phyloP scores from a whole-genome alignment of 1,140 invertebrate species.

The Diabrotica undecimpunctata region DNA sequence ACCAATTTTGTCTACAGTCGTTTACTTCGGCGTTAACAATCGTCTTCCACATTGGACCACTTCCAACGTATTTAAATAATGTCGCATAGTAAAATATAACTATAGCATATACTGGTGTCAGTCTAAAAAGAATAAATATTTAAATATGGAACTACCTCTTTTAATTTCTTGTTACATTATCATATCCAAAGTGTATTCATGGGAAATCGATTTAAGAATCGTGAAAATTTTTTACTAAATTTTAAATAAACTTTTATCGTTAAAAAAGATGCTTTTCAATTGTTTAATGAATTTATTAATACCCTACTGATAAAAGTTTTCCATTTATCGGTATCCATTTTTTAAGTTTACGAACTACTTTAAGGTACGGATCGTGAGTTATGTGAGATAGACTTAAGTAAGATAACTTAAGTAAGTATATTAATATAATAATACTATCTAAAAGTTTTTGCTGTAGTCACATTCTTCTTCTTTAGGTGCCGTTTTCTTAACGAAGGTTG shows the following conservation, averaged over 20 bases:
- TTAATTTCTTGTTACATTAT: background rate
- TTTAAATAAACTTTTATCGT: background rate
- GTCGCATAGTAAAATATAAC: conserved; percentile 40
- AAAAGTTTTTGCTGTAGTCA: no score
- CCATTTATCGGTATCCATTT: no score
- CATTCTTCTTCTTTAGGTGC: no score
- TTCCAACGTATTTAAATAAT: conserved; percentile 35
- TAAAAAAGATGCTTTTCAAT: no score
- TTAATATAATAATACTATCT: no score
- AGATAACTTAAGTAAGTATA: no score
- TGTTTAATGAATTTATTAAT: no score
- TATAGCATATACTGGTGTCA: conserved; percentile 39
- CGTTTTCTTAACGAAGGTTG: no score
- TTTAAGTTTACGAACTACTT: no score
- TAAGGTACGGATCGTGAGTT: no score
- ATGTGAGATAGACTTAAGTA: no score
- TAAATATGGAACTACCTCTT: background rate
- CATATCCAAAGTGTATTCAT: background rate
- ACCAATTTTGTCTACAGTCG: conserved; percentile 45
- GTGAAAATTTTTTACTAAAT: background rate
- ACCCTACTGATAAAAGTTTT: no score
- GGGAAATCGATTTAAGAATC: background rate
- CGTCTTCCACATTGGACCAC: conserved; percentile 41
- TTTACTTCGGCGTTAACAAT: conserved; percentile 33
- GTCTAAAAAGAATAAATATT: conserved; percentile 28